These are phyloP conservation scores for Pristionchus entomophagus DNA, from an alignment of 2,888 invertebrate species.

Conservation along the genomic window DNA sequence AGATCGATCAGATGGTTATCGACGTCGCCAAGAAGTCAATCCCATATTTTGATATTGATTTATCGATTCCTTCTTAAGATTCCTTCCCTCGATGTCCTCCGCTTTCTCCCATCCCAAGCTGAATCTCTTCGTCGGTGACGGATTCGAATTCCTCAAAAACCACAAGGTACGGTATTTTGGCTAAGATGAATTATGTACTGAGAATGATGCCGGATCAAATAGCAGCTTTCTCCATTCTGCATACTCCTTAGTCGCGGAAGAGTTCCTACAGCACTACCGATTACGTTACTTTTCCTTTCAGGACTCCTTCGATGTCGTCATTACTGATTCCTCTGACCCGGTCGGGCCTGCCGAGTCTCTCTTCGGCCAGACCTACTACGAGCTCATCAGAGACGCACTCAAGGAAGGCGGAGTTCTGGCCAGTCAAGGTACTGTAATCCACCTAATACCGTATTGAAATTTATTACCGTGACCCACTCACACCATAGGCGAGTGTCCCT, in stretches of 20 bases:
- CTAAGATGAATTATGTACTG: no score
- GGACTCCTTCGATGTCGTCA: conserved; percentile 92
- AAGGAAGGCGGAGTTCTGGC: conserved; percentile 91
- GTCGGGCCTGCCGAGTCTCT: conserved; percentile 86
- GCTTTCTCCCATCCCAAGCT: conserved; percentile 90
- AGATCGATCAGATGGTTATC: conserved; percentile 93
- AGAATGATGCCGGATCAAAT: no score
- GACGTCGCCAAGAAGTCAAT: conserved; percentile 86
- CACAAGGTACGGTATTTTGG: conserved; percentile 79
- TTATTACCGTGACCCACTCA: neutral
- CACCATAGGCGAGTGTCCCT: conserved; percentile 83
- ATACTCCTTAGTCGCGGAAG: no score
- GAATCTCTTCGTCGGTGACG: conserved; percentile 89
- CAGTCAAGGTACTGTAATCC: conserved; percentile 83
- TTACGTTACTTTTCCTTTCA: conserved; percentile 40
- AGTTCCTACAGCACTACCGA: no score
- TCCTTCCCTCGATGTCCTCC: conserved; percentile 90
- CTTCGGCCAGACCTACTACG: conserved; percentile 88
- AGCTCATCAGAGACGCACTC: conserved; percentile 88
- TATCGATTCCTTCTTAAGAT: conserved; percentile 74
- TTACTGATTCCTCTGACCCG: conserved; percentile 98
- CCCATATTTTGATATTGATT: neutral
- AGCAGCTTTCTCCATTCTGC: no score
- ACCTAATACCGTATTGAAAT: neutral
- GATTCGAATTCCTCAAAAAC: conserved; percentile 92